A percentile compares a stretch with the other conserved stretches of the same genome.
These are phyloP conservation scores for Eriosoma lanigerum DNA, from an alignment of 1,140 invertebrate genomes.

Conservation along the genomic window DNA sequence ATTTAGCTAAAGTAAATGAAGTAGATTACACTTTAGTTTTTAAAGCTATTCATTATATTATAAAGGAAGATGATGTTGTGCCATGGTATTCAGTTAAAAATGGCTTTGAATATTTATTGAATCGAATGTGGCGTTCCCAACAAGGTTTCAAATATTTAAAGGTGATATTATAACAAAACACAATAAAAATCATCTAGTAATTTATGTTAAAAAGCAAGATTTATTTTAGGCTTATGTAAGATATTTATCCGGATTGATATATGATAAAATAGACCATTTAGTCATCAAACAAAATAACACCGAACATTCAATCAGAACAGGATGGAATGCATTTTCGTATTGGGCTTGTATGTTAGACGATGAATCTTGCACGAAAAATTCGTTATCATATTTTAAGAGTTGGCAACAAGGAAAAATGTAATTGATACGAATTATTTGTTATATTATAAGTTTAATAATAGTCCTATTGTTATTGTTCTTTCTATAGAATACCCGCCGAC, in stretches of 20 bases:
- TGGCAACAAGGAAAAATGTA: neutral
- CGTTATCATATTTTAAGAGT: neutral
- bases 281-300: neutral
- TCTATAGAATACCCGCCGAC: constrained; percentile 36
- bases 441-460: too few species aligned
- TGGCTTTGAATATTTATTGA: constrained; percentile 21
- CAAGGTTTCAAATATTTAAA: neutral
- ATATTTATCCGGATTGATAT: constrained; percentile 27
- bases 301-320: neutral
- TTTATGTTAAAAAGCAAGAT: too few species aligned
- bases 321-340: constrained; percentile 26
- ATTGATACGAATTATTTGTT: too few species aligned
- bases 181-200: too few species aligned
- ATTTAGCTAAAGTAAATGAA: constrained; percentile 60
- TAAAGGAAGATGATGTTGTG: constrained; percentile 61
- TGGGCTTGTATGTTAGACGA: constrained; percentile 25
- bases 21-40: constrained; percentile 61
- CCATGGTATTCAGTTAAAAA: constrained; percentile 62
- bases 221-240: neutral
- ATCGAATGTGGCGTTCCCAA: neutral
- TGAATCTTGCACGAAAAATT: neutral
- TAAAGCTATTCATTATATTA: constrained; percentile 58
- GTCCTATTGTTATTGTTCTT: neutral
- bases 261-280: neutral
- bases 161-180: neutral